Conservation (phyloP, 2,113 vertebrate genomes). For the Solenodon paradoxus region DNA sequence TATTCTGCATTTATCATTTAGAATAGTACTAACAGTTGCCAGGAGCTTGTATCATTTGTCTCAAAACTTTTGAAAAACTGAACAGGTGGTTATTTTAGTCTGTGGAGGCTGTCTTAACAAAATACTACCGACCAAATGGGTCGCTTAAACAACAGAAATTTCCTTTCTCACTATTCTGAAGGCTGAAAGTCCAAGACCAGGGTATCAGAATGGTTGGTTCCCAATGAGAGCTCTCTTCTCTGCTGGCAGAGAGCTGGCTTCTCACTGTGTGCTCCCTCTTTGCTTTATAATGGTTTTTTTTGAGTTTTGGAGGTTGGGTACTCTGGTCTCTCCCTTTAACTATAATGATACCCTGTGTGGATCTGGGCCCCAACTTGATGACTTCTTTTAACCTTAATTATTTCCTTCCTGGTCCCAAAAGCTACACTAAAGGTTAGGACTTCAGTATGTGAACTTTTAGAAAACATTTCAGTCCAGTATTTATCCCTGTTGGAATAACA, state of each 20-base stretch:
- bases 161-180: neutral
- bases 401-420: neutral
- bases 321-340: neutral
- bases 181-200: neutral
- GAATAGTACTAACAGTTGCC: neutral
- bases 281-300: too few species aligned
- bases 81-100: neutral
- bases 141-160: neutral
- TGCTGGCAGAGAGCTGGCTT: neutral
- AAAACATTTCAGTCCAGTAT: neutral
- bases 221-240: neutral
- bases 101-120: neutral
- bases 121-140: neutral
- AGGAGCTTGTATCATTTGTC: neutral
- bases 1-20: neutral
- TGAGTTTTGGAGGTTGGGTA: too few species aligned
- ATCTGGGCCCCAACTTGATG: neutral
- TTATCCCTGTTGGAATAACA: conserved; percentile 11
- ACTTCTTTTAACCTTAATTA: neutral
- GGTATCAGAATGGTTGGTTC: neutral
- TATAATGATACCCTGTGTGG: neutral
- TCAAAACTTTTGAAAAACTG: neutral
- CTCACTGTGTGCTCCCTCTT: too few species aligned
- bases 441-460: neutral
- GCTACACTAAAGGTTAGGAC: neutral